phyloP scores from a whole-genome alignment of 2,113 vertebrate genomes.

The Lophura nycthemera region DNA sequence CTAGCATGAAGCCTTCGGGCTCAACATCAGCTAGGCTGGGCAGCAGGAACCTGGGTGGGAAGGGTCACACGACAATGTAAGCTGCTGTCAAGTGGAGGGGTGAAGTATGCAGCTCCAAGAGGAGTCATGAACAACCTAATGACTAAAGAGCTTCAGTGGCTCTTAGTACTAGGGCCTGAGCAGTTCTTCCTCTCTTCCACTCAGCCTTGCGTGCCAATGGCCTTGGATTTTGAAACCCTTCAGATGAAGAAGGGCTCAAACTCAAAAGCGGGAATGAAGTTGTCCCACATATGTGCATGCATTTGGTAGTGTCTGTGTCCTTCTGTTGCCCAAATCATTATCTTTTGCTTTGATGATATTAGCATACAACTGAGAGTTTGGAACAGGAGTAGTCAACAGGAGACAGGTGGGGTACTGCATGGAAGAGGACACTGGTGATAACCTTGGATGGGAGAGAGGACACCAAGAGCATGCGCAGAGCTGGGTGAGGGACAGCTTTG shows the following conservation, averaged over 20 bases:
- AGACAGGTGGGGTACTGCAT: not conserved
- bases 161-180: accelerated
- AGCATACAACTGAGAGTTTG: not conserved
- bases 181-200: accelerated
- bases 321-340: not conserved
- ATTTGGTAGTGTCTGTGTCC: not conserved
- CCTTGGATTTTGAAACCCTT: not conserved
- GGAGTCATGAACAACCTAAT: not conserved
- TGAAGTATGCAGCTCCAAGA: not conserved
- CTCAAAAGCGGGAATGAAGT: not conserved
- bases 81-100: not conserved
- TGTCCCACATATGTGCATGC: not conserved
- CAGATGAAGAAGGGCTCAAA: not conserved
- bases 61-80: not conserved
- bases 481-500: accelerated
- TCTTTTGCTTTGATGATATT: not conserved
- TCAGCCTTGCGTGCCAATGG: not conserved
- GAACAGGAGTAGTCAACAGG: not conserved
- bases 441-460: not conserved
- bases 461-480: not conserved
- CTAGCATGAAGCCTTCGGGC: accelerated
- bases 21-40: not conserved
- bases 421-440: not conserved
- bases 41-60: not conserved
- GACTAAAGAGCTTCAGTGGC: not conserved